Evolutionary conservation across 2,113 vertebrate genomes (phyloP).

Genomic region (Ammodytes marinus): DNA sequence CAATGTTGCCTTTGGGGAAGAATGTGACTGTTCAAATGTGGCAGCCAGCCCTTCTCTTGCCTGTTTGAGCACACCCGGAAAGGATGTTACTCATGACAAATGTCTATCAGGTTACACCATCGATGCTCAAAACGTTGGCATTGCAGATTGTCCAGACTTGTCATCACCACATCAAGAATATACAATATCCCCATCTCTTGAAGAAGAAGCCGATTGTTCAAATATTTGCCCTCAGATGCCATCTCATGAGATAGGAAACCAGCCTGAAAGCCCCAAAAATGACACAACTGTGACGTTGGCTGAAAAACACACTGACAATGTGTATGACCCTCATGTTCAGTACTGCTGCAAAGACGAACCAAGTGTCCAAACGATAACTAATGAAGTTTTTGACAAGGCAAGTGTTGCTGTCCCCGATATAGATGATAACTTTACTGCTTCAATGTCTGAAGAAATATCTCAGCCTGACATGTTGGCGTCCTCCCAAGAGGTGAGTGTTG

Average conservation of each 20-base stretch:
- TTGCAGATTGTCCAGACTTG: not conserved
- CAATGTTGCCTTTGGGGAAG: not conserved
- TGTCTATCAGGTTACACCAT: not conserved
- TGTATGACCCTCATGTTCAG: not conserved
- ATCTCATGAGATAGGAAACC: not conserved
- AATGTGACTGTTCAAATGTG: not conserved
- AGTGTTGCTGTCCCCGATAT: not conserved
- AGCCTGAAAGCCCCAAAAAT: not conserved
- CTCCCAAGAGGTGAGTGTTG: not conserved
- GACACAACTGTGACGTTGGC: not conserved
- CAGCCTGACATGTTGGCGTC: too few species aligned
- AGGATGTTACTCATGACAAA: not conserved
- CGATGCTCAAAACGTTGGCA: not conserved
- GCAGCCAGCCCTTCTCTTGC: not conserved
- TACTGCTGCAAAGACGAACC: not conserved
- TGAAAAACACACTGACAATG: not conserved
- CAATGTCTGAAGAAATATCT: not conserved
- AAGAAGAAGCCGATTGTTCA: not conserved
- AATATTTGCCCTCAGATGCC: not conserved
- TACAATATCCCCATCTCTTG: not conserved
- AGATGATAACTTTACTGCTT: too few species aligned
- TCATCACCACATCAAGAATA: slow-evolving; percentile 5
- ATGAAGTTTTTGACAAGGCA: not conserved
- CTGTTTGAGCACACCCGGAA: not conserved
- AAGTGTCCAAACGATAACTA: not conserved